phyloP scores from a whole-genome alignment of 2,888 invertebrate species.

The Oscheius sp. region DNA sequence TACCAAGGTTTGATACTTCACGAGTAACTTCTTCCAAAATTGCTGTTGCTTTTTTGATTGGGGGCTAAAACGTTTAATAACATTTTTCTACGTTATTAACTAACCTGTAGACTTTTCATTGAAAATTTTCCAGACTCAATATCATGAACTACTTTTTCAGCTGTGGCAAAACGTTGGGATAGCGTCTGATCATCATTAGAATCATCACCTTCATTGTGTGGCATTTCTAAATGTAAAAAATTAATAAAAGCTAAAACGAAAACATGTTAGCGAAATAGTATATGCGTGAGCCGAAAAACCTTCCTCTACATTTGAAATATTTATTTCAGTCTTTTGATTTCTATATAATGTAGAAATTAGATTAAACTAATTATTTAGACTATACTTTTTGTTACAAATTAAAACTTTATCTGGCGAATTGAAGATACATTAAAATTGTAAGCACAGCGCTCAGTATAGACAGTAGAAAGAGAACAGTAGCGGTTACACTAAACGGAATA shows the following conservation, averaged over 20 bases:
- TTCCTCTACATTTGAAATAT: too few relatives aligned
- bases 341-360: too few relatives aligned
- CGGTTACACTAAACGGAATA: too few relatives aligned
- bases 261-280: too few relatives aligned
- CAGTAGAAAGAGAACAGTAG: too few relatives aligned
- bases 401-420: too few relatives aligned
- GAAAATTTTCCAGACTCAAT: constrained; percentile 38
- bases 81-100: background rate
- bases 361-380: too few relatives aligned
- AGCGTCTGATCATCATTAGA: background rate
- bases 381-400: too few relatives aligned
- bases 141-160: constrained; percentile 31
- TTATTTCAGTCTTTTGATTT: too few relatives aligned
- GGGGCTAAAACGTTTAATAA: constrained; percentile 11
- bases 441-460: too few relatives aligned
- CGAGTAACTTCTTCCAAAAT: constrained; percentile 18
- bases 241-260: background rate
- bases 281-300: too few relatives aligned
- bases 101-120: constrained; percentile 31
- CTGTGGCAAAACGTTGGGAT: constrained; percentile 23
- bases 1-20: constrained; percentile 5
- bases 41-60: constrained; percentile 19
- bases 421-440: too few relatives aligned
- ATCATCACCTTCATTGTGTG: background rate
- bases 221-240: background rate